Percentiles rank a stretch among this genome's conserved stretches.
Conservation (phyloP, 2,797 vertebrate species). For the Gila robusta region DNA sequence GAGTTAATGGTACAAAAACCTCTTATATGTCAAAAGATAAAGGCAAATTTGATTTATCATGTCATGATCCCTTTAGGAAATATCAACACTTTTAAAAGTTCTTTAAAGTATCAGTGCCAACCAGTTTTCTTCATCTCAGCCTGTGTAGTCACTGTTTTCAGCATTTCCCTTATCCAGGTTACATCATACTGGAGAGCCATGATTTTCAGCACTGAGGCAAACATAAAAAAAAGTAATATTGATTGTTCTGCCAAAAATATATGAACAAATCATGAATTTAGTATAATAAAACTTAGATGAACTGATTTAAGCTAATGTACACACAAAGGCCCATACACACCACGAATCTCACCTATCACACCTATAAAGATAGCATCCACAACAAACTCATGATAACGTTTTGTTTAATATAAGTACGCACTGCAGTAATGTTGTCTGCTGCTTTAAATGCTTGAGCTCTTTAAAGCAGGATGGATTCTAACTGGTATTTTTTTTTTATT, state of each 20-base stretch:
- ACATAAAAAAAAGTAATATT: neutral
- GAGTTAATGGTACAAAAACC: neutral
- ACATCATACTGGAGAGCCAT: constrained; percentile 36
- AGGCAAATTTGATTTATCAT: neutral
- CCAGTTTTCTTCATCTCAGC: constrained; percentile 11
- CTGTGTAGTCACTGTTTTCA: constrained; percentile 15
- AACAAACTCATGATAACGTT: neutral
- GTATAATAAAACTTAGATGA: neutral
- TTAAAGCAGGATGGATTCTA: neutral
- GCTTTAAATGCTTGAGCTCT: neutral
- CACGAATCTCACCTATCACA: neutral
- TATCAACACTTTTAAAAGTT: neutral
- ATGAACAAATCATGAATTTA: neutral
- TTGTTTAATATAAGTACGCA: neutral
- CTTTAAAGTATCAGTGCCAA: neutral
- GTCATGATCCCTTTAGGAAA: neutral
- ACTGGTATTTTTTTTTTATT: too few relatives aligned
- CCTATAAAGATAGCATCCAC: neutral
- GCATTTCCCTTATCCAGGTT: constrained; percentile 30
- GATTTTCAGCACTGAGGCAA: constrained; percentile 35
- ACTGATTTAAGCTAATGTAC: neutral
- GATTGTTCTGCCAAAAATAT: neutral
- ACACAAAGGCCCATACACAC: neutral
- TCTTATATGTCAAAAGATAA: neutral
- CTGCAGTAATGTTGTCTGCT: neutral